Evolutionary conservation across 2,888 invertebrate genomes (phyloP).

Genomic region (Tupiocoris notatus): DNA sequence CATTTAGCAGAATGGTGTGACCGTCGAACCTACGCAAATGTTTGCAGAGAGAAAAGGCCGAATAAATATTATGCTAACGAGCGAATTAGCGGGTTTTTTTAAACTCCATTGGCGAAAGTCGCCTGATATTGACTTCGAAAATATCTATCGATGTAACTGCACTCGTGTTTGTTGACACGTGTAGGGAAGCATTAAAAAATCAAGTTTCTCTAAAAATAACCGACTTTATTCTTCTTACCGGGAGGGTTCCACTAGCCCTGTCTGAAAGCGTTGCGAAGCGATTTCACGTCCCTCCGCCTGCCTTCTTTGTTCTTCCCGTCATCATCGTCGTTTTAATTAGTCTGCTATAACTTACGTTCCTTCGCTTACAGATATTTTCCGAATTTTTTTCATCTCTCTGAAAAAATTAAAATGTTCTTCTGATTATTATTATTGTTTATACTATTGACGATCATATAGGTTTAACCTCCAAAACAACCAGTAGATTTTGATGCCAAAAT

Average conservation of each 20-base stretch:
- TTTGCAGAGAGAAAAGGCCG: too few relatives aligned
- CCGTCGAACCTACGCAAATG: too few relatives aligned
- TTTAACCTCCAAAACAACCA: too few relatives aligned
- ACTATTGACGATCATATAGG: too few relatives aligned
- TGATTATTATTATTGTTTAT: too few relatives aligned
- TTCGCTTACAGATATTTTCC: background rate
- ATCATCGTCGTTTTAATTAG: too few relatives aligned
- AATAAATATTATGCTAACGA: too few relatives aligned
- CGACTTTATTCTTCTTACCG: background rate
- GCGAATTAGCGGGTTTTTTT: too few relatives aligned
- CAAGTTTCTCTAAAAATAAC: slow-evolving; percentile 15
- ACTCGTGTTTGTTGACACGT: background rate
- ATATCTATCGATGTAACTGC: too few relatives aligned
- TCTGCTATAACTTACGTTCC: background rate
- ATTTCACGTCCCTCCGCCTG: background rate
- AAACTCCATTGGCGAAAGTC: too few relatives aligned
- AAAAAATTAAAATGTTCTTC: background rate
- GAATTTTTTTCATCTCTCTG: background rate
- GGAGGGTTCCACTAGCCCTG: background rate
- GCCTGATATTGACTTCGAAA: too few relatives aligned
- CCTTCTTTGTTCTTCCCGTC: background rate
- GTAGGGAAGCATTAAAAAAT: background rate
- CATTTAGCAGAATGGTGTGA: background rate
- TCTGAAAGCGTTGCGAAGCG: background rate
- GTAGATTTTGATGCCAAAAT: too few relatives aligned